phyloP scores from a whole-genome alignment of 2,888 invertebrate genomes.

The Hirtodrosophila histrioides region DNA sequence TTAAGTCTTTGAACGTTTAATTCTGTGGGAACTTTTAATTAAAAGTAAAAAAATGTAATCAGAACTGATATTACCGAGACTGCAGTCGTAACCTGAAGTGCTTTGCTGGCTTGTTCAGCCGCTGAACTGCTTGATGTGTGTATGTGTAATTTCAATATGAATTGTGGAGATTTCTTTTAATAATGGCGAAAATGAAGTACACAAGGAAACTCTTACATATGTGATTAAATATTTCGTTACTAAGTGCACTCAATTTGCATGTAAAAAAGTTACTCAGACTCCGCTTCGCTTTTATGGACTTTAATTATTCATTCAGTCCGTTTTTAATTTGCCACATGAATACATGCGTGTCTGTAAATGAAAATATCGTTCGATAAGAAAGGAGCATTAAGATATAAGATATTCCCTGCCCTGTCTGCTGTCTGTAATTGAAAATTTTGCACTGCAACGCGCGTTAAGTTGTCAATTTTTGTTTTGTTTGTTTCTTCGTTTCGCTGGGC shows the following conservation, averaged over 20 bases:
- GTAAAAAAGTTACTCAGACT: too few relatives aligned
- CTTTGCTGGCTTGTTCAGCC: too few relatives aligned
- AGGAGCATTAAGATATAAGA: slow-evolving; percentile 49
- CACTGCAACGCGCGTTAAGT: slow-evolving; percentile 31
- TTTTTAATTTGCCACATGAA: slow-evolving; percentile 41
- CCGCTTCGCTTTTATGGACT: slow-evolving; percentile 15
- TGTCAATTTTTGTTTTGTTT: slow-evolving; percentile 32
- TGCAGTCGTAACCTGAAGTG: too few relatives aligned
- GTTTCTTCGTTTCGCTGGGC: slow-evolving; percentile 5
- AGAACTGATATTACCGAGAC: too few relatives aligned
- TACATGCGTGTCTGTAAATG: slow-evolving; percentile 30
- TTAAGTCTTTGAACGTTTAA: too few relatives aligned
- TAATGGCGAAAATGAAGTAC: neutral
- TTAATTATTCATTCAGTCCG: slow-evolving; percentile 45
- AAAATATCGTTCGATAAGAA: slow-evolving; percentile 43
- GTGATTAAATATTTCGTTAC: slow-evolving; percentile 1
- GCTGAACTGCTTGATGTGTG: too few relatives aligned
- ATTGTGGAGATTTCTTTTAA: too few relatives aligned
- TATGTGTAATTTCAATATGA: too few relatives aligned
- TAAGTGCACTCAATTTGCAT: slow-evolving; percentile 10
- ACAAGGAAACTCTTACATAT: slow-evolving; percentile 1
- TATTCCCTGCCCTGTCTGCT: neutral
- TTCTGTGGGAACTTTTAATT: too few relatives aligned
- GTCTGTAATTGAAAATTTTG: slow-evolving; percentile 44
- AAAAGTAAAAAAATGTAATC: too few relatives aligned